phyloP scores from a whole-genome alignment of 1,140 invertebrate genomes.

The Diorhabda elongata region DNA sequence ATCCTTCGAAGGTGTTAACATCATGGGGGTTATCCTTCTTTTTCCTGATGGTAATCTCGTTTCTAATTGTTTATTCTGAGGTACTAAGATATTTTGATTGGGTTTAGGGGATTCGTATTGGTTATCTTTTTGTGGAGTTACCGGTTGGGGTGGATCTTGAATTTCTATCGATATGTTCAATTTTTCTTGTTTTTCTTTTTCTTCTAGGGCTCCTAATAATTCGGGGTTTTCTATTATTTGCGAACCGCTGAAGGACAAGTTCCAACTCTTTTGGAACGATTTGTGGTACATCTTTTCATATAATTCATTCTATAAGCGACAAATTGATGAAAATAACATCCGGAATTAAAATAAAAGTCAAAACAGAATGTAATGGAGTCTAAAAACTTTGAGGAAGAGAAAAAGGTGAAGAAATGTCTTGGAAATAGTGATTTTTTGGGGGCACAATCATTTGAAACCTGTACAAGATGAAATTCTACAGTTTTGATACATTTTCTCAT shows the following conservation, averaged over 20 bases:
- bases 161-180: constrained; percentile 22
- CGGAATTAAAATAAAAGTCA: constrained; percentile 4
- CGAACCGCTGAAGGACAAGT: constrained; percentile 51
- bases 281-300: constrained; percentile 87
- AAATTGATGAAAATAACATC: not conserved
- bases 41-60: constrained; percentile 90
- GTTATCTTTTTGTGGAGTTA: constrained; percentile 24
- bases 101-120: constrained; percentile 37
- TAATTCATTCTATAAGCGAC: constrained; percentile 61
- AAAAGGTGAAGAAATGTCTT: too few species aligned
- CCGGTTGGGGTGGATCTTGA: constrained; percentile 22
- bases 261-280: constrained; percentile 55
- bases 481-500: constrained; percentile 84
- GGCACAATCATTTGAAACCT: constrained; percentile 74
- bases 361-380: not conserved
- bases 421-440: constrained; percentile 52
- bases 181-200: constrained; percentile 40
- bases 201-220: constrained; percentile 58
- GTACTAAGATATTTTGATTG: constrained; percentile 54
- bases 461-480: constrained; percentile 49
- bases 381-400: too few species aligned
- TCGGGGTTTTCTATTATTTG: constrained; percentile 81
- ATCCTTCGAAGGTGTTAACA: constrained; percentile 63
- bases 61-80: constrained; percentile 92
- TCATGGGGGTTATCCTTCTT: constrained; percentile 92